These are phyloP conservation scores for Pristionchus entomophagus DNA, from an alignment of 2,888 invertebrate species.

Conservation along the genomic window DNA sequence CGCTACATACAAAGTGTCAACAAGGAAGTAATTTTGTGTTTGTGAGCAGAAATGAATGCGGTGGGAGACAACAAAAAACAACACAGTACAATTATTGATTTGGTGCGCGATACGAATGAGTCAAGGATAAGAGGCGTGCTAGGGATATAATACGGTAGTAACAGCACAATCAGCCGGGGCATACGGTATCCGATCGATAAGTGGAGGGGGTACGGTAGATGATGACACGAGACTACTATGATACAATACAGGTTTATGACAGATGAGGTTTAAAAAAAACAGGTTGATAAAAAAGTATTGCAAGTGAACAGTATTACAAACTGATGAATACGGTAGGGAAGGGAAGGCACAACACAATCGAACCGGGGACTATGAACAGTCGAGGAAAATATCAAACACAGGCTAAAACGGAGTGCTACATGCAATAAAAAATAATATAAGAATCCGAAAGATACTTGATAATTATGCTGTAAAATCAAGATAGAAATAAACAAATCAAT, in stretches of 20 bases:
- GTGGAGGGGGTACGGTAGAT: no score
- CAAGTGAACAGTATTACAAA: no score
- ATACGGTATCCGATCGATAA: neutral
- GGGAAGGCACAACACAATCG: neutral
- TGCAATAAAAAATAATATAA: neutral
- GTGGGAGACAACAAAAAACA: no score
- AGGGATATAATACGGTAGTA: neutral
- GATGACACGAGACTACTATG: constrained; percentile 12
- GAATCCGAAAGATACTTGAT: neutral
- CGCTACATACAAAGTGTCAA: neutral
- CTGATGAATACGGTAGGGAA: neutral
- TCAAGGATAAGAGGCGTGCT: neutral
- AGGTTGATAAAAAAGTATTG: no score
- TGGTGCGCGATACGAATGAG: neutral
- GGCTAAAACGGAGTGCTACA: neutral
- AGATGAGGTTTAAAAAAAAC: neutral
- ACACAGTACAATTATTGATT: neutral
- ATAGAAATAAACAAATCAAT: neutral
- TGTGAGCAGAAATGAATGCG: neutral
- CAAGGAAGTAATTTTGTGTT: neutral
- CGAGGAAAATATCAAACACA: neutral
- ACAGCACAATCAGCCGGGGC: neutral
- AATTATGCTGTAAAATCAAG: neutral
- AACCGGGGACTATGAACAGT: neutral
- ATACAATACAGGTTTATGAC: neutral